A percentile compares a stretch with the other conserved stretches of the same genome.
Evolutionary conservation across 2,113 vertebrate genomes (phyloP).

Genomic region (Murina feae): DNA sequence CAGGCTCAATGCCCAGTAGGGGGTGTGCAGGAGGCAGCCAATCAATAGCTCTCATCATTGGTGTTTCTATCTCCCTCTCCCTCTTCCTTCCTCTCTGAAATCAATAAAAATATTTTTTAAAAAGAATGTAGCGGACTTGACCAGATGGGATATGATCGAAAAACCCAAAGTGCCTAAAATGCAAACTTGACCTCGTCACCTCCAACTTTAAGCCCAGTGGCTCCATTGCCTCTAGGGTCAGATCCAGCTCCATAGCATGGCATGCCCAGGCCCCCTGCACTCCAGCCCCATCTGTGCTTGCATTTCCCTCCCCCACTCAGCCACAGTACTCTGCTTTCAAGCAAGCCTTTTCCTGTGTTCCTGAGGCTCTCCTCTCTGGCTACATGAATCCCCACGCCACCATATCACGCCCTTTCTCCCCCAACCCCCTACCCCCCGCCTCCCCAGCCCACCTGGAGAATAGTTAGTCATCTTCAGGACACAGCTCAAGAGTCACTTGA

Average conservation of each 20-base stretch:
- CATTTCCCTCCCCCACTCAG: rapidly evolving
- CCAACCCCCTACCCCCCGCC: background rate
- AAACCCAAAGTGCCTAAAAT: background rate
- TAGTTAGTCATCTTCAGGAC: background rate
- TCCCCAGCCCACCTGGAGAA: background rate
- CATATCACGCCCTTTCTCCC: background rate
- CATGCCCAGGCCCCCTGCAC: background rate
- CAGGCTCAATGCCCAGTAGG: too few relatives aligned
- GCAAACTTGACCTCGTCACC: background rate
- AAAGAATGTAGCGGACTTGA: background rate
- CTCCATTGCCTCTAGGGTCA: background rate
- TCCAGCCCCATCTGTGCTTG: background rate
- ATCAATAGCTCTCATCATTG: too few relatives aligned
- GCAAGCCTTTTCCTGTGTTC: background rate
- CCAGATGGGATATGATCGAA: background rate
- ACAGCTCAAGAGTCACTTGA: background rate
- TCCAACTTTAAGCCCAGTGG: background rate
- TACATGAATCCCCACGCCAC: too few relatives aligned
- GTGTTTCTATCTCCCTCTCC: too few relatives aligned
- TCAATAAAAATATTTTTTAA: too few relatives aligned
- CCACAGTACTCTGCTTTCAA: background rate
- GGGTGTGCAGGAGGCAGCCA: too few relatives aligned
- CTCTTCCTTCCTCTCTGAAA: too few relatives aligned
- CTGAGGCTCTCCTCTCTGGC: background rate
- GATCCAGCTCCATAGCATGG: too few relatives aligned